A percentile compares a stretch with the other conserved stretches of the same genome.
phyloP scores from a whole-genome alignment of 1,140 invertebrate genomes.

The Pantala flavescens region DNA sequence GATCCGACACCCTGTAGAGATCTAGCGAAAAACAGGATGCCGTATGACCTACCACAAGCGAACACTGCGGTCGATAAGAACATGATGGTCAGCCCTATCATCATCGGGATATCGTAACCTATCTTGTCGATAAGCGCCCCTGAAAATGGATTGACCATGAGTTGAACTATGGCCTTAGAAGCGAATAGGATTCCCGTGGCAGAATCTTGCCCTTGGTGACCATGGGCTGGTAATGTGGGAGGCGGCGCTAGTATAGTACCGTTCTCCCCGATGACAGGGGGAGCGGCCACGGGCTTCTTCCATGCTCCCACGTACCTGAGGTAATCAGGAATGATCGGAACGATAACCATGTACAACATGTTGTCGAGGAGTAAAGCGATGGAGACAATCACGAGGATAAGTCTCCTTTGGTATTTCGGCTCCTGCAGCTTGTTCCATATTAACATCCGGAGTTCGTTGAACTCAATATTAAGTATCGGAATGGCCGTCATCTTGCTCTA shows the following conservation, averaged over 20 bases:
- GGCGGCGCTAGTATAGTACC: background rate
- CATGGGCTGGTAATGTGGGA: slow-evolving; percentile 41
- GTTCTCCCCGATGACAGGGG: background rate
- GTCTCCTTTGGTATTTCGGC: slow-evolving; percentile 74
- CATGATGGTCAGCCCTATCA: slow-evolving; percentile 95
- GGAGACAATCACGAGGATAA: slow-evolving; percentile 93
- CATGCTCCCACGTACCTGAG: slow-evolving; percentile 80
- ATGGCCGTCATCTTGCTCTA: slow-evolving; percentile 32
- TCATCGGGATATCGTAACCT: slow-evolving; percentile 98
- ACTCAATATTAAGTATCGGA: slow-evolving; percentile 76
- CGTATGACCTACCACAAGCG: slow-evolving; percentile 90
- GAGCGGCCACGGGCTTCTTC: slow-evolving; percentile 38
- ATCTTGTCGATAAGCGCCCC: slow-evolving; percentile 96
- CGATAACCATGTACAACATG: slow-evolving; percentile 99
- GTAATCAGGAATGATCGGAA: slow-evolving; percentile 97
- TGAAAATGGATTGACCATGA: slow-evolving; percentile 97
- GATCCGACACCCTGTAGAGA: slow-evolving; percentile 97
- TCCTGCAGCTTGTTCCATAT: slow-evolving; percentile 84
- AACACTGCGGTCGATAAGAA: slow-evolving; percentile 98
- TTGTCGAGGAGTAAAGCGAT: slow-evolving; percentile 94
- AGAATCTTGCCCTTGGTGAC: slow-evolving; percentile 86
- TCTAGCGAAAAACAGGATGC: slow-evolving; percentile 92
- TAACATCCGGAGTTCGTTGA: slow-evolving; percentile 68
- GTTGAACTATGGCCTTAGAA: slow-evolving; percentile 95
- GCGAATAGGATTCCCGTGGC: slow-evolving; percentile 95